Base-by-base conservation (phyloP, 2,113 vertebrate species). In the Zingel zingel region DNA sequence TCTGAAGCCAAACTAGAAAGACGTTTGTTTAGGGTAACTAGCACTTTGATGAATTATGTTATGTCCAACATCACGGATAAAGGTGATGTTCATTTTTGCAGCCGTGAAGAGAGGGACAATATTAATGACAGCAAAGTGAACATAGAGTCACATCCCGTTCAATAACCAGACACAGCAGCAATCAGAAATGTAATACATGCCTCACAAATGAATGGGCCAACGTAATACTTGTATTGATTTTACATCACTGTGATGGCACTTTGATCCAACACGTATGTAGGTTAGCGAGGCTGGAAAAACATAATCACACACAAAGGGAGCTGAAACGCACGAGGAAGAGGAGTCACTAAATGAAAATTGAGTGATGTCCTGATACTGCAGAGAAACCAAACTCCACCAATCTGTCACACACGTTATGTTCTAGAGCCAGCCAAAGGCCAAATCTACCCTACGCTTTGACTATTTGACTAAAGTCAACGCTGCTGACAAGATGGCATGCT, bases 171-270 rank as follows among this genome's bases (percentile, higher is more conserved):
- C 36, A 77, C 58, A 56, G 23, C 30, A 58, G 53, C 53, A 50
- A 70, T 66, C 36, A 77, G 47, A 64, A 39, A 62, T 77, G 30
- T 81, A 71, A 51, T 45, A 53, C 57, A 73, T 33, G 43, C 18
- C 45, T 69, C 36, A 57, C 18, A 45, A 67, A 77, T 78, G 57
- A 71, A 63, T 62, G 47, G 50, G 16, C 45, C 43, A 53, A 6
- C 63, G 62, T 53, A 74, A 82, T 66, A 54, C 14, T 33, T 5
- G n/a, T 18, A 72, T 67, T 68, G 77, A 77, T 87, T 80, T 73
- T 6, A 72, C 56, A 68, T 76, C 59, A 63, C 2, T 10, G 18
- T 13, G 74, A 56, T 43, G 39, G 16, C 64, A 71, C 43, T 86
- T 57, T 71, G 69, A 75, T 63, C 50, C 68, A 25, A 61, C 51